Conservation (phyloP, 1,140 invertebrate species). For the Drosophila tristis region DNA sequence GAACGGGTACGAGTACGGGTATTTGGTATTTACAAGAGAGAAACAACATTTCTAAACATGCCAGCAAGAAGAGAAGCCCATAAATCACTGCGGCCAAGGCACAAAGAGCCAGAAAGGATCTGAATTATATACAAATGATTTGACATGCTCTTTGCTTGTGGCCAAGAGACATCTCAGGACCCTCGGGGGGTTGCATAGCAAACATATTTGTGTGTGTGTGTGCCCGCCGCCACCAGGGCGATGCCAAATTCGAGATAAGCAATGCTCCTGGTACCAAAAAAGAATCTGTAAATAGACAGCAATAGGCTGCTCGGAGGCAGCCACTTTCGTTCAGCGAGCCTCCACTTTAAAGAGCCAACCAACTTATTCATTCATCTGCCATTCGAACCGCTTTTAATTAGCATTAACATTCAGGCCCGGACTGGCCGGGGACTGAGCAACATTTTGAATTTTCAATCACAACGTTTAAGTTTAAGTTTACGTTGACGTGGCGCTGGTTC, state of each 20-base stretch:
- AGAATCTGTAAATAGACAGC: neutral
- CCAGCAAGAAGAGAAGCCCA: slow-evolving; percentile 54
- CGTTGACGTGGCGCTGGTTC: no score
- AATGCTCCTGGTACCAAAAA: neutral
- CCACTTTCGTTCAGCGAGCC: neutral
- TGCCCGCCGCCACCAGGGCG: slow-evolving; percentile 35
- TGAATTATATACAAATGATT: slow-evolving; percentile 83
- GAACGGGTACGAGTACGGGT: neutral
- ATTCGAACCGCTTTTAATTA: slow-evolving; percentile 49
- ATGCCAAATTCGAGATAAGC: slow-evolving; percentile 71
- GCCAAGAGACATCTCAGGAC: slow-evolving; percentile 11
- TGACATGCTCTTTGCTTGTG: slow-evolving; percentile 56
- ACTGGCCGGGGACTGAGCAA: neutral
- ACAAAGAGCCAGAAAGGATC: slow-evolving; percentile 65
- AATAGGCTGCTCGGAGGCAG: neutral
- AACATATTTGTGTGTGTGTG: slow-evolving; percentile 24
- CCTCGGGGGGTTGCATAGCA: slow-evolving; percentile 13
- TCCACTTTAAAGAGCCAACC: slow-evolving; percentile 2
- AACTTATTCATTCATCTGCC: slow-evolving; percentile 32
- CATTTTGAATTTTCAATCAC: slow-evolving; percentile 43
- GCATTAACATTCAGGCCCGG: slow-evolving; percentile 47
- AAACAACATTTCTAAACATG: slow-evolving; percentile 40
- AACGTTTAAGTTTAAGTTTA: no score
- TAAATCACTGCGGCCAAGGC: slow-evolving; percentile 65
- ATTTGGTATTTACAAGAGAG: slow-evolving; percentile 60